These are phyloP conservation scores for Loris lydekkerianus DNA, from an alignment of 2,797 vertebrate species.

Conservation along the genomic window DNA sequence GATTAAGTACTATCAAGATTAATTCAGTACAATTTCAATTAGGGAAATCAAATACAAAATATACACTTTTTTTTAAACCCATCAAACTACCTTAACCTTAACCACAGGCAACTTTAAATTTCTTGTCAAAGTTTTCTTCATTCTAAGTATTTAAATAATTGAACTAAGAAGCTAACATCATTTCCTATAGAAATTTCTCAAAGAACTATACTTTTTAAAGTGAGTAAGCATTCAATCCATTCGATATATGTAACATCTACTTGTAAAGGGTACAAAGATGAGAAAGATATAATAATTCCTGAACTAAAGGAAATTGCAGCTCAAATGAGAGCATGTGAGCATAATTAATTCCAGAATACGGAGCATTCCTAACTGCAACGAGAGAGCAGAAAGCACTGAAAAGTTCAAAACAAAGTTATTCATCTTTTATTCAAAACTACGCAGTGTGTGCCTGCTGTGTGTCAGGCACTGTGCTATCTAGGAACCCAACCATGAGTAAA, in stretches of 20 bases:
- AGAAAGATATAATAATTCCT: not conserved
- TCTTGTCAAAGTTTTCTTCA: conserved; percentile 24
- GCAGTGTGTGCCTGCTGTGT: not conserved
- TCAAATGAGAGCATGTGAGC: not conserved
- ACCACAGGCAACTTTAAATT: conserved; percentile 40
- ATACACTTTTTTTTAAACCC: not conserved
- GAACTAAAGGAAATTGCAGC: not conserved
- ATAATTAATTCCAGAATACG: not conserved
- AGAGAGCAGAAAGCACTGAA: not conserved
- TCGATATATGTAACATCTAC: not conserved
- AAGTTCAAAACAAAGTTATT: not conserved
- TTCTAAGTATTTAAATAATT: conserved; percentile 50
- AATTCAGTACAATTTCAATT: conserved; percentile 9
- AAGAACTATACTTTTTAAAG: not conserved
- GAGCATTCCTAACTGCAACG: not conserved
- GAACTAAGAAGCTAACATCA: not conserved
- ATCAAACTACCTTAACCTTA: not conserved
- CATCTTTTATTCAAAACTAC: not conserved
- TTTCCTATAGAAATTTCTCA: conserved; percentile 2
- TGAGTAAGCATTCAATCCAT: not conserved
- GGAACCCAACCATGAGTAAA: not conserved
- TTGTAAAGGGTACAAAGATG: not conserved
- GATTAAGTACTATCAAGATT: not conserved
- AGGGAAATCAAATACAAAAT: conserved; percentile 18
- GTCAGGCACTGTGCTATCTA: not conserved